Percentiles rank a stretch among this genome's conserved stretches.
These are phyloP conservation scores for Pecten maximus DNA, from an alignment of 2,888 invertebrate species.

Conservation along the genomic window DNA sequence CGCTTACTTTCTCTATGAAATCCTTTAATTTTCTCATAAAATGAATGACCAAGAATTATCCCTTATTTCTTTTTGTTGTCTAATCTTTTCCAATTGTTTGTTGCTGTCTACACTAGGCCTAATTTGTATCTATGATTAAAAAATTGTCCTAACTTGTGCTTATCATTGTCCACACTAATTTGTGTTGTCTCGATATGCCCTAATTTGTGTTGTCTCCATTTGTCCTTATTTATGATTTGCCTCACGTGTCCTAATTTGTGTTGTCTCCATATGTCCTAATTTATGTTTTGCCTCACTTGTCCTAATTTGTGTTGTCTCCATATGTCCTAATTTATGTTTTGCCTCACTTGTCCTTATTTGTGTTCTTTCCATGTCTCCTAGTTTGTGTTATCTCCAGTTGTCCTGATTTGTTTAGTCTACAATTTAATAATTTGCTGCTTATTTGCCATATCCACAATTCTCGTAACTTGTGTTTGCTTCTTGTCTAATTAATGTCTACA, in stretches of 20 bases:
- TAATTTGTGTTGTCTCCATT: background rate
- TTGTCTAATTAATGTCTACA: background rate
- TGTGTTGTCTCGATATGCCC: background rate
- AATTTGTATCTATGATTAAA: background rate
- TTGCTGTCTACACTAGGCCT: too few species aligned
- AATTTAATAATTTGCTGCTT: too few species aligned
- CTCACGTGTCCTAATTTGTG: background rate
- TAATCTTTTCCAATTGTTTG: too few species aligned
- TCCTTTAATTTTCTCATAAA: too few species aligned
- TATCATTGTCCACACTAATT: background rate
- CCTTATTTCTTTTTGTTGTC: too few species aligned
- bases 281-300: background rate
- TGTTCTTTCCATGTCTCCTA: background rate
- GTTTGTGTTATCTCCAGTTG: background rate
- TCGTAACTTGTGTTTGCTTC: background rate
- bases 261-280: background rate
- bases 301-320: background rate
- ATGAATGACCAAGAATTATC: too few species aligned
- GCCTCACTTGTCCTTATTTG: background rate
- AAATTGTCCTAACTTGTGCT: background rate
- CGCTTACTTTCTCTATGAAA: too few species aligned
- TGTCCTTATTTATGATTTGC: background rate
- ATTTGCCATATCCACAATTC: background rate
- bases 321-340: background rate
- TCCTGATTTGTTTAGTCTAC: background rate